These are phyloP conservation scores for Columba janthina DNA, from an alignment of 2,113 vertebrate species.

Conservation along the genomic window DNA sequence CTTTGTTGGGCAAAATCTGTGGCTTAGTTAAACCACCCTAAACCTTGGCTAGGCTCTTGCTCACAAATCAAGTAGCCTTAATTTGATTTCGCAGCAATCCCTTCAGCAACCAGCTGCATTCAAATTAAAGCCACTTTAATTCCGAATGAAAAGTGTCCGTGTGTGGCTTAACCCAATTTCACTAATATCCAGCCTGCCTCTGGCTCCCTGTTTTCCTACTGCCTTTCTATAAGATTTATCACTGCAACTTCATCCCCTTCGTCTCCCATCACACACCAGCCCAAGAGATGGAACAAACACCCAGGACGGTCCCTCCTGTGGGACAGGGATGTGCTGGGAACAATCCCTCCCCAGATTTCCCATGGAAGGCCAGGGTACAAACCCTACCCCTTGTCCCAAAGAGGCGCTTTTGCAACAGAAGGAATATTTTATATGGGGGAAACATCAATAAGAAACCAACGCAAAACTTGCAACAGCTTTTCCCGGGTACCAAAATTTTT, in stretches of 20 bases:
- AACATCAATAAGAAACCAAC: background rate
- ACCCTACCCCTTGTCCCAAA: background rate
- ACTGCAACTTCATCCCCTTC: background rate
- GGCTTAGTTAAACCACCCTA: background rate
- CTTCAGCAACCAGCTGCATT: slow-evolving; percentile 33
- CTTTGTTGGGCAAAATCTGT: background rate
- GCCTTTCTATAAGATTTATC: background rate
- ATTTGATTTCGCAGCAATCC: slow-evolving; percentile 45
- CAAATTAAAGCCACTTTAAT: slow-evolving; percentile 43
- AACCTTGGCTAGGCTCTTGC: background rate
- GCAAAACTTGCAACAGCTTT: background rate
- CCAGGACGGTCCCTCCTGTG: accelerated
- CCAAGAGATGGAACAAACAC: accelerated
- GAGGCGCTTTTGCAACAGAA: background rate
- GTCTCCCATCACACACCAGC: background rate
- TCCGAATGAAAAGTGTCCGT: slow-evolving; percentile 33
- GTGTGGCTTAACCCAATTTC: slow-evolving; percentile 35
- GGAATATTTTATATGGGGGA: background rate
- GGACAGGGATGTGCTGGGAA: background rate
- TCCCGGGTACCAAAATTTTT: background rate
- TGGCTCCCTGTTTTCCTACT: background rate
- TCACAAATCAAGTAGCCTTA: background rate
- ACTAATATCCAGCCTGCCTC: background rate
- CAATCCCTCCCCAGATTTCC: background rate
- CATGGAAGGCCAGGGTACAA: background rate